Percentiles rank a stretch among this genome's conserved stretches.
These are phyloP conservation scores for Uria aalge DNA, from an alignment of 2,113 vertebrate genomes.

Conservation along the genomic window DNA sequence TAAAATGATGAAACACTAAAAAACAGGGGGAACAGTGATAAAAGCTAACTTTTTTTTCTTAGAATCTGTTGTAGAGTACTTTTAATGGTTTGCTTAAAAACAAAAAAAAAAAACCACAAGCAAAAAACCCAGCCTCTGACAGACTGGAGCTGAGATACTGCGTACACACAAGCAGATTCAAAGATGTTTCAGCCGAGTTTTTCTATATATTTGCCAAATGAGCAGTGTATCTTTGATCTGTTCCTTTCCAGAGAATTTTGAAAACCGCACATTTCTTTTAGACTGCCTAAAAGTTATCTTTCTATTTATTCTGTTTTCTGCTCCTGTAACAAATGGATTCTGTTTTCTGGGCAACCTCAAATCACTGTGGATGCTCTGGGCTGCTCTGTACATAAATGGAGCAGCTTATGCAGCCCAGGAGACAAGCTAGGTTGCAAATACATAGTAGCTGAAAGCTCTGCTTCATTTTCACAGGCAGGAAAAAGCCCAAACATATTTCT, in stretches of 20 bases:
- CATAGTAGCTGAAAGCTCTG: background rate
- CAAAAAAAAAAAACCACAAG: background rate
- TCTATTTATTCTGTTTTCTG: background rate
- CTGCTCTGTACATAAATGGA: background rate
- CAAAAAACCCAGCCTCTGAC: background rate
- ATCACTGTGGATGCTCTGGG: background rate
- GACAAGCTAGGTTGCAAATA: background rate
- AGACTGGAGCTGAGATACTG: background rate
- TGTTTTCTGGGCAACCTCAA: background rate
- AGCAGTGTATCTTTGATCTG: background rate
- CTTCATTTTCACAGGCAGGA: background rate
- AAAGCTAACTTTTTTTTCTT: background rate
- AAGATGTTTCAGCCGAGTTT: background rate
- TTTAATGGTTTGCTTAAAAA: background rate
- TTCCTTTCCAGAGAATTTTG: background rate
- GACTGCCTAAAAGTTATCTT: background rate
- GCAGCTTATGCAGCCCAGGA: background rate
- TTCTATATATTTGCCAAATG: background rate
- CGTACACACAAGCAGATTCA: background rate
- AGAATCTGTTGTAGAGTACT: background rate
- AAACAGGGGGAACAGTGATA: background rate
- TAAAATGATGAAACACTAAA: background rate
- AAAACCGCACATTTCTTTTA: background rate
- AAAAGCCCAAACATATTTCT: background rate
- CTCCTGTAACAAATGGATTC: background rate